A percentile compares a stretch with the other conserved stretches of the same genome.
phyloP scores from a whole-genome alignment of 2,888 invertebrate species.

The Drosophila diplacantha region DNA sequence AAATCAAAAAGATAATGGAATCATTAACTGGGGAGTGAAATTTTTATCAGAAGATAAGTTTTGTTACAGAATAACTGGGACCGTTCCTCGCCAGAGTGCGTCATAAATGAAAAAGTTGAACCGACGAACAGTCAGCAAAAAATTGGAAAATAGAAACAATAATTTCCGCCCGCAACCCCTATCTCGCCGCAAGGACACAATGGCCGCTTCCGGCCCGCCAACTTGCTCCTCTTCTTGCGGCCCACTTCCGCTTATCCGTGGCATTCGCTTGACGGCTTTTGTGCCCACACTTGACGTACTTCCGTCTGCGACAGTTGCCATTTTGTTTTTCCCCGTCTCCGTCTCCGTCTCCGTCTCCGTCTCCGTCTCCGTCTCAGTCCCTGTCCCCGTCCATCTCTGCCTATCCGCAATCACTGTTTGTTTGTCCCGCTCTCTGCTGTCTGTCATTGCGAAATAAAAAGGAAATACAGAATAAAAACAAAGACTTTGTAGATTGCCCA shows the following conservation, averaged over 20 bases:
- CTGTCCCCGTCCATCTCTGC: conserved; percentile 2
- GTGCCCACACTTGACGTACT: conserved; percentile 57
- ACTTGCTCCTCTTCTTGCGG: conserved; percentile 30
- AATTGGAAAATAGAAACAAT: conserved; percentile 55
- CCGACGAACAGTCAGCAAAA: conserved; percentile 20
- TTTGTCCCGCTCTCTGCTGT: conserved; percentile 10
- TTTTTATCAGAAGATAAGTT: conserved; percentile 6
- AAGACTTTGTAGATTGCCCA: conserved; percentile 14
- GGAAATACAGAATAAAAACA: neutral
- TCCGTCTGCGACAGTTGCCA: conserved; percentile 62
- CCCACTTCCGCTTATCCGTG: conserved; percentile 40
- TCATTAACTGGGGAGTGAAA: conserved; percentile 4
- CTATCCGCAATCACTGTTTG: conserved; percentile 23
- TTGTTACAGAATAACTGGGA: neutral
- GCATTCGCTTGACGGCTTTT: conserved; percentile 49
- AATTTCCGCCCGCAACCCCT: conserved; percentile 57
- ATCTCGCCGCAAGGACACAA: conserved; percentile 40
- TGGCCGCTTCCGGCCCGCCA: conserved; percentile 55
- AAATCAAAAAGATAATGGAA: conserved; percentile 1
- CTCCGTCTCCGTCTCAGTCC: conserved; percentile 17
- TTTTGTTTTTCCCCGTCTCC: conserved; percentile 56
- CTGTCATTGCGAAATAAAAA: conserved; percentile 11
- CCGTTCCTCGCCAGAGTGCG: neutral
- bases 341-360: conserved; percentile 28
- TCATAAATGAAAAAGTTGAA: conserved; percentile 33